These are phyloP conservation scores for Pygoscelis antarcticus DNA, from an alignment of 2,113 vertebrate species.

Conservation along the genomic window DNA sequence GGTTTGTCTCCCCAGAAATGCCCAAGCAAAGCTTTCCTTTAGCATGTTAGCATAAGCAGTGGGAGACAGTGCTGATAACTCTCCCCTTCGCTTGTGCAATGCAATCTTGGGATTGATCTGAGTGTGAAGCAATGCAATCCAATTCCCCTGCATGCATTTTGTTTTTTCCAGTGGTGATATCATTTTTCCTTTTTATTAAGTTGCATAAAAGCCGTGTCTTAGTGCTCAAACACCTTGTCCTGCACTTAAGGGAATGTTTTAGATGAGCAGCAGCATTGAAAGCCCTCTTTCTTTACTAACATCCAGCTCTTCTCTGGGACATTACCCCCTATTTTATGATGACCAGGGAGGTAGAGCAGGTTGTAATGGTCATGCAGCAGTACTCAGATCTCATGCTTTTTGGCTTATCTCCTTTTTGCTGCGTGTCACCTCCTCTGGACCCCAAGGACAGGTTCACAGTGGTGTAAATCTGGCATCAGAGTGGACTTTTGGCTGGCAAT, in stretches of 20 bases:
- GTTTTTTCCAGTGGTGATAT: constrained; percentile 28
- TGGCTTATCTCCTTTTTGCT: background rate
- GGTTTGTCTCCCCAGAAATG: background rate
- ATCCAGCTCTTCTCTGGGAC: background rate
- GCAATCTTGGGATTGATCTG: background rate
- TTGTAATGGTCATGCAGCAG: background rate
- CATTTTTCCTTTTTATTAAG: constrained; percentile 46
- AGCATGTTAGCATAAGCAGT: background rate
- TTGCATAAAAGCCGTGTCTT: constrained; percentile 10
- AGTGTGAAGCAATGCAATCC: background rate
- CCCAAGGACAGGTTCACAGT: background rate
- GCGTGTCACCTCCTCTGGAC: accelerated
- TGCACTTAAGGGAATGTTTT: constrained; percentile 20
- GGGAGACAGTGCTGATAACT: background rate
- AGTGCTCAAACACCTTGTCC: background rate
- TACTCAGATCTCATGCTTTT: background rate
- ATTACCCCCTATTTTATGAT: background rate
- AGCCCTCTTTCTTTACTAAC: constrained; percentile 23
- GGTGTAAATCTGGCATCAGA: background rate
- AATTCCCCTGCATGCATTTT: background rate
- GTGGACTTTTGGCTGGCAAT: background rate
- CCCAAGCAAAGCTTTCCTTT: background rate
- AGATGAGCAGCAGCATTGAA: background rate
- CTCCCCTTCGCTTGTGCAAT: background rate
- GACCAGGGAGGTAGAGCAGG: background rate